Evolutionary conservation across 1,140 invertebrate species (phyloP), one percentile per base, ranked within the genome.

Genomic region (Neodiprion lecontei): DNA sequence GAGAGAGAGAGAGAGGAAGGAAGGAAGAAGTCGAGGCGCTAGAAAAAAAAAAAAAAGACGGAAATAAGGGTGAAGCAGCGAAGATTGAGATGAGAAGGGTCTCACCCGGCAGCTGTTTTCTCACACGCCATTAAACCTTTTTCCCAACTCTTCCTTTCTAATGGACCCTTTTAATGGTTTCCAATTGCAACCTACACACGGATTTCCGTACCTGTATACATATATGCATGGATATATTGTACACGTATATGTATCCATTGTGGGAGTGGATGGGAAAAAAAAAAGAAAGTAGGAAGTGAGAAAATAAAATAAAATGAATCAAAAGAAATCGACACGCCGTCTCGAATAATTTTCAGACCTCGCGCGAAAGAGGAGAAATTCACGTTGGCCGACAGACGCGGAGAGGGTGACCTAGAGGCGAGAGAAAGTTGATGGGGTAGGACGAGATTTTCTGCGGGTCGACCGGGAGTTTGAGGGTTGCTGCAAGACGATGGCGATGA

Each of bases 401-500:
- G 5, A 69, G 11, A 21, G 11, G 17, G 17, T 10, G 10, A 21
- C 47, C 10, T 12, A 70, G 69, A 70, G 14, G 69, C 14, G 14
- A 9, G 69, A 28, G 49, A 48, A 70, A 40, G 49, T 48, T 21
- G 17, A n/a, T 12, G n/a, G 69, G 23, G 69, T 8, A n/a, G 9
- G 69, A 70, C 9, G 69, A 48, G 49, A 70, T 70, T 70, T 40
- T 40, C 28, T 21, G 28, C 28, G 1, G 28, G 28, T 14, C 5
- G n/a, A 61, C 53, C 53, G 53, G 53, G 4, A 17, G 53, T 61
- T 17, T 61, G 11, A 9, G 53, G 53, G 53, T 61, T 61, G 28
- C n/a, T 61, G 53, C 53, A 61, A 9, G 67, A 72, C 67, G 74
- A 77, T 83, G 82, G 76, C 77, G 79, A 82, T 83, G 83, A 84